Evolutionary conservation across 2,113 vertebrate genomes (phyloP).

Genomic region (Platichthys flesus): DNA sequence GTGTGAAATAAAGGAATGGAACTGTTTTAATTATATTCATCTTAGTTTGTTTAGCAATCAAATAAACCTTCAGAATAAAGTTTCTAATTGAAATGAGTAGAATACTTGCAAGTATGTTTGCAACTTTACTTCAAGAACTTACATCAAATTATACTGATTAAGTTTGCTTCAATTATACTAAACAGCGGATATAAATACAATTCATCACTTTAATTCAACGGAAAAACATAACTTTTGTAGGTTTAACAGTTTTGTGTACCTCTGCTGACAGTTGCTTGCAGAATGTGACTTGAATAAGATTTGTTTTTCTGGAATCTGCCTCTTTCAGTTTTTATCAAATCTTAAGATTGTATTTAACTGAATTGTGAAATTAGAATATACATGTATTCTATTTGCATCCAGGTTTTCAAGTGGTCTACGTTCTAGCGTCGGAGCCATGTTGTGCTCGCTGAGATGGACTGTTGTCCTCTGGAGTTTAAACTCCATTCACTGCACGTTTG

Average conservation of each 20-base stretch:
- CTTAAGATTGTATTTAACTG: background rate
- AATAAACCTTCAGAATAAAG: background rate
- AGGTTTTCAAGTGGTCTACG: constrained; percentile 82
- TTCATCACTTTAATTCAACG: no score
- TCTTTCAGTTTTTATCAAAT: background rate
- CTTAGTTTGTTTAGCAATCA: background rate
- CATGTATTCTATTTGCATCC: constrained; percentile 62
- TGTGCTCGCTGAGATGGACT: constrained; percentile 81
- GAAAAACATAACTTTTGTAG: no score
- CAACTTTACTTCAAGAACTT: no score
- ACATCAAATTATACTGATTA: no score
- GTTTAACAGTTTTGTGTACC: no score
- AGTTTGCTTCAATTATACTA: no score
- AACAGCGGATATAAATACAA: no score
- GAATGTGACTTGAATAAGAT: no score
- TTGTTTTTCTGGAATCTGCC: no score
- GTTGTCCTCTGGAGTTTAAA: constrained; percentile 84
- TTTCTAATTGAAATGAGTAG: no score
- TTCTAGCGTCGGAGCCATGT: constrained; percentile 86
- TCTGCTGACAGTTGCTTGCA: no score
- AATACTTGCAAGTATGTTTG: no score
- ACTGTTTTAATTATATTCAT: background rate
- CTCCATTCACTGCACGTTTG: constrained; percentile 80
- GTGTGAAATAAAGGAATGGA: background rate
- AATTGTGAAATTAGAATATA: background rate